phyloP scores from a whole-genome alignment of 2,113 vertebrate genomes.

The Pelobates fuscus region DNA sequence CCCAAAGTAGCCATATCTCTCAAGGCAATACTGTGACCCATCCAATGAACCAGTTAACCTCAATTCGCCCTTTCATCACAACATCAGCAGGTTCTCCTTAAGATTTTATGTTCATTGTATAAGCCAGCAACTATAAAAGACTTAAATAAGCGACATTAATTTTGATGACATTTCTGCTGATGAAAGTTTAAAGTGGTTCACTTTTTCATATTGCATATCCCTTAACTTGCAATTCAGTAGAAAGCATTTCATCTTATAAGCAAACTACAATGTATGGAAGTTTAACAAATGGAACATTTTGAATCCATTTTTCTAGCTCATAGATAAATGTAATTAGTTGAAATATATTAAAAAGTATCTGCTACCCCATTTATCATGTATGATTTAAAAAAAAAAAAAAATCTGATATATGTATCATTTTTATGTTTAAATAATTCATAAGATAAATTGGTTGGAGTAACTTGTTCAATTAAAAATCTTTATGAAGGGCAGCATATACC shows the following conservation, averaged over 20 bases:
- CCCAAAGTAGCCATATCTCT: constrained; percentile 16
- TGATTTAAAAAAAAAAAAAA: too few species aligned
- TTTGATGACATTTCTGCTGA: constrained; percentile 41
- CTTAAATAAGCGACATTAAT: constrained; percentile 38
- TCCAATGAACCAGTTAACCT: constrained; percentile 28
- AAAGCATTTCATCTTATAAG: constrained; percentile 6
- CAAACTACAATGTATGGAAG: not conserved
- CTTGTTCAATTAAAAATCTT: too few species aligned
- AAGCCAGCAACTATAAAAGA: constrained; percentile 31
- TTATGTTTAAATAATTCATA: too few species aligned
- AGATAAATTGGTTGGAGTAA: too few species aligned
- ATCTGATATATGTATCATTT: too few species aligned
- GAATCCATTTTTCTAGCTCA: too few species aligned
- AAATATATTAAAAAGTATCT: too few species aligned
- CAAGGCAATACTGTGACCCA: constrained; percentile 15
- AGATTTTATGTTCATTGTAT: constrained; percentile 22
- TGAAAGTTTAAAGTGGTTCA: constrained; percentile 16
- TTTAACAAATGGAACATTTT: not conserved
- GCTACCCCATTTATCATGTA: too few species aligned
- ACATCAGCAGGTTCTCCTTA: constrained; percentile 17
- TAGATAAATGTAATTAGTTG: too few species aligned
- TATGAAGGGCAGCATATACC: not conserved
- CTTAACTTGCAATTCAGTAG: constrained; percentile 8
- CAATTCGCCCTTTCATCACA: constrained; percentile 22
- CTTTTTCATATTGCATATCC: not conserved